phyloP scores from a whole-genome alignment of 2,888 invertebrate genomes.

The Agrenia bidenticulata region DNA sequence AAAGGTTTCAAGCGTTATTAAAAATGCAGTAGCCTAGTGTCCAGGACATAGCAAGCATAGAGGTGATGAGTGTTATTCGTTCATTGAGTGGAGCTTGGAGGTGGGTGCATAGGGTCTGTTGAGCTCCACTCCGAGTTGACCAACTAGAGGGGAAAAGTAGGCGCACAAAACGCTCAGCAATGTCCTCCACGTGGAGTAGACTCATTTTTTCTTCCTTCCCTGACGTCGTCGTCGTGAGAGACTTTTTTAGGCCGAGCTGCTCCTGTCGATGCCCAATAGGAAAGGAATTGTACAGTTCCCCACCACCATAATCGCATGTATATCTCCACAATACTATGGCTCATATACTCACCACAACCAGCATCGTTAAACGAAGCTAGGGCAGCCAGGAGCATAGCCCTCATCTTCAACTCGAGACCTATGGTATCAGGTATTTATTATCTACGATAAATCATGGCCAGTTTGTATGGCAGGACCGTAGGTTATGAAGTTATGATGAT shows the following conservation, averaged over 20 bases:
- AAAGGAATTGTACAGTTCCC: slow-evolving; percentile 8
- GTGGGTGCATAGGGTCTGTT: slow-evolving; percentile 5
- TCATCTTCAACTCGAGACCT: too few relatives aligned
- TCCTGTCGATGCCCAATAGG: slow-evolving; percentile 36
- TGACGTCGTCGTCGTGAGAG: slow-evolving; percentile 21
- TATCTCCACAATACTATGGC: too few relatives aligned
- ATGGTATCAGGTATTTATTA: too few relatives aligned
- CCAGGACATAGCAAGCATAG: background rate
- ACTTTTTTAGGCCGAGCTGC: slow-evolving; percentile 48
- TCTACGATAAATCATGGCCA: too few relatives aligned
- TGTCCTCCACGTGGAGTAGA: slow-evolving; percentile 45
- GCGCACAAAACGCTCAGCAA: background rate
- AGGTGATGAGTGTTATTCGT: slow-evolving; percentile 2
- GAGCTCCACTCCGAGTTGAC: background rate
- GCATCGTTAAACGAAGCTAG: too few relatives aligned
- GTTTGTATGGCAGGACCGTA: too few relatives aligned
- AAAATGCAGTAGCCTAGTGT: background rate
- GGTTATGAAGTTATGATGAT: too few relatives aligned
- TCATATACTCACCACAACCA: background rate
- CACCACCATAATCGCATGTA: background rate
- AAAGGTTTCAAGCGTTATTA: too few relatives aligned
- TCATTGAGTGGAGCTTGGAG: slow-evolving; percentile 22
- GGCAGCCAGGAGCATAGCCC: too few relatives aligned
- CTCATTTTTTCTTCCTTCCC: slow-evolving; percentile 29
- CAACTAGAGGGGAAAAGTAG: background rate